phyloP scores from a whole-genome alignment of 2,797 vertebrate genomes.

The Protosalanx chinensis region DNA sequence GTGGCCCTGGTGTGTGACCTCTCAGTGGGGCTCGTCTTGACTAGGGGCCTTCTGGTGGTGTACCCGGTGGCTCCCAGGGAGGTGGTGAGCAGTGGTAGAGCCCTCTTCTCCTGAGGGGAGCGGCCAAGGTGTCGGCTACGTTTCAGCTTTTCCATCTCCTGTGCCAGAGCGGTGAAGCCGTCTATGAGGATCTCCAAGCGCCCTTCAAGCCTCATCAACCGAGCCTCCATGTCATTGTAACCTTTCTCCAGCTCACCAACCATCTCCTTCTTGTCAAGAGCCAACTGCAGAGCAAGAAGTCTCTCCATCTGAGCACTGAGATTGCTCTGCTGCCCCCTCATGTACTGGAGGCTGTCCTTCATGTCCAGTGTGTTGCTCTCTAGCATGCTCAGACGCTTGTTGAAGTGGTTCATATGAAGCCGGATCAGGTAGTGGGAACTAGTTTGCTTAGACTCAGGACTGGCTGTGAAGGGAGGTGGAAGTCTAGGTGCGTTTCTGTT shows the following conservation, averaged over 20 bases:
- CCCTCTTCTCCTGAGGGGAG: conserved; percentile 40
- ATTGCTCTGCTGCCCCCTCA: conserved; percentile 57
- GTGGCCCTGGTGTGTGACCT: conserved; percentile 41
- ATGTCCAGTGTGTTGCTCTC: conserved; percentile 71
- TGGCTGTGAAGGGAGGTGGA: conserved; percentile 54
- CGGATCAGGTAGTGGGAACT: conserved; percentile 68
- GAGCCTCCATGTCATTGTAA: conserved; percentile 61
- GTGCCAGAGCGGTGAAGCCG: conserved; percentile 71
- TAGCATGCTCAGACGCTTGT: conserved; percentile 70
- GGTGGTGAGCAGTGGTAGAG: conserved; percentile 31
- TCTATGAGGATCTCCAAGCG: conserved; percentile 74
- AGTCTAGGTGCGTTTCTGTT: conserved; percentile 39
- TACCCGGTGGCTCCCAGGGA: conserved; percentile 20
- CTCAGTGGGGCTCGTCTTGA: conserved; percentile 24
- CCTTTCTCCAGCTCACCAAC: conserved; percentile 55
- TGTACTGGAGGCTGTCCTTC: conserved; percentile 58
- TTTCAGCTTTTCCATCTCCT: conserved; percentile 74
- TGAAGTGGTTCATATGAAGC: conserved; percentile 68
- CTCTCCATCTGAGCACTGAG: conserved; percentile 61
- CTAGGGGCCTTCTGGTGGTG: conserved; percentile 28
- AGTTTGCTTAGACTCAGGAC: conserved; percentile 46
- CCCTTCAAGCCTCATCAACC: conserved; percentile 63
- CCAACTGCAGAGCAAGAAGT: conserved; percentile 39
- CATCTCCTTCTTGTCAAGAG: conserved; percentile 49
- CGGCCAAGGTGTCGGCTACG: conserved; percentile 49